Conservation (phyloP, 2,113 vertebrate genomes). For the Ochotona curzoniae region DNA sequence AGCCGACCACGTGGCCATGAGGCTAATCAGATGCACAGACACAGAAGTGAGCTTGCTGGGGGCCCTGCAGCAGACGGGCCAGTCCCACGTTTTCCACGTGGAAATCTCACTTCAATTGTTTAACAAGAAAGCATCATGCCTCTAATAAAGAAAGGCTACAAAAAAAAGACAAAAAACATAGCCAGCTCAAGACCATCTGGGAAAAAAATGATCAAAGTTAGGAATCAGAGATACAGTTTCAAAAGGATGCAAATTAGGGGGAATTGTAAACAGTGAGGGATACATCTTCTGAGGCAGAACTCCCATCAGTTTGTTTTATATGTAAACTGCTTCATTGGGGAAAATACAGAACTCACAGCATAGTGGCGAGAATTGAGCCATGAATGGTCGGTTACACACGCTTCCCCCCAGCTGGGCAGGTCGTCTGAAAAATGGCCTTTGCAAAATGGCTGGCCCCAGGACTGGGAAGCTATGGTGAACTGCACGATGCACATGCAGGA, state of each 20-base stretch:
- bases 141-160: not conserved
- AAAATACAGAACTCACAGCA: slow-evolving; percentile 4
- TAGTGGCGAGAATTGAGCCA: not conserved
- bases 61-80: not conserved
- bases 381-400: not conserved
- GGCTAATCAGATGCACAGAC: not conserved
- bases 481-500: not conserved
- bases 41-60: not conserved
- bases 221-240: not conserved
- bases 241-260: not conserved
- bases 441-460: not conserved
- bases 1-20: not conserved
- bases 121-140: not conserved
- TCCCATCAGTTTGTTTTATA: not conserved
- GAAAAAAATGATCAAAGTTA: not conserved
- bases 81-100: not conserved
- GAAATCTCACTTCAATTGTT: not conserved
- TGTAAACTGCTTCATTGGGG: not conserved
- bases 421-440: slow-evolving; percentile 25
- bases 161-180: slow-evolving; percentile 8
- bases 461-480: not conserved
- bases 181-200: not conserved
- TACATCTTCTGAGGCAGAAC: not conserved
- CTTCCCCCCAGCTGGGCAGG: not conserved
- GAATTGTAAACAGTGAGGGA: not conserved